Conservation (phyloP, 2,113 vertebrate genomes). For the Junco hyemalis region DNA sequence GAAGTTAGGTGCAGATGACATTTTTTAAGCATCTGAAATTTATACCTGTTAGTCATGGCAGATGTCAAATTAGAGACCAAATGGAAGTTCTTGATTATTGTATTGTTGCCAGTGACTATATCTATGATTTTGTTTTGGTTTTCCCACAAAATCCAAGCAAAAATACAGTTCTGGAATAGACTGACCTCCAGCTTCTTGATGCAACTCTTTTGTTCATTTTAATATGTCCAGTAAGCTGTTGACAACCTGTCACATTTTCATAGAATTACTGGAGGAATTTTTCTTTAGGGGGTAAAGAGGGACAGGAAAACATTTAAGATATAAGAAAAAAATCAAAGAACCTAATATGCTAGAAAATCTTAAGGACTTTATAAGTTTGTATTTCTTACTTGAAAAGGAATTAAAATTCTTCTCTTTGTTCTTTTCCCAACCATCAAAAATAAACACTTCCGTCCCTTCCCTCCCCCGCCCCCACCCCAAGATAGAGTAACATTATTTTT, state of each 20-base stretch:
- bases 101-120: not conserved
- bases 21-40: not conserved
- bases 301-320: not conserved
- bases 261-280: not conserved
- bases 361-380: not conserved
- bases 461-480: not conserved
- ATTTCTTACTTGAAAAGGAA: not conserved
- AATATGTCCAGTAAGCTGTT: not conserved
- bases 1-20: not conserved
- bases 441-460: fast-evolving
- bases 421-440: not conserved
- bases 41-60: not conserved
- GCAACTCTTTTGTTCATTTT: not conserved
- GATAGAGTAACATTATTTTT: not conserved
- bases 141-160: not conserved
- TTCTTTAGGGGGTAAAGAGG: not conserved
- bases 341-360: not conserved
- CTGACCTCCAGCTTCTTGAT: not conserved
- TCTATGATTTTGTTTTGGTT: not conserved
- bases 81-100: not conserved
- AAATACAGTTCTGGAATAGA: not conserved
- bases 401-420: not conserved
- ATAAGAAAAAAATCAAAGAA: not conserved
- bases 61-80: not conserved
- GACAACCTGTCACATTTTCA: not conserved